These are phyloP conservation scores for Ophioderma brevispina DNA, from an alignment of 35 echinoderm and acorn worm species.

Conservation along the genomic window DNA sequence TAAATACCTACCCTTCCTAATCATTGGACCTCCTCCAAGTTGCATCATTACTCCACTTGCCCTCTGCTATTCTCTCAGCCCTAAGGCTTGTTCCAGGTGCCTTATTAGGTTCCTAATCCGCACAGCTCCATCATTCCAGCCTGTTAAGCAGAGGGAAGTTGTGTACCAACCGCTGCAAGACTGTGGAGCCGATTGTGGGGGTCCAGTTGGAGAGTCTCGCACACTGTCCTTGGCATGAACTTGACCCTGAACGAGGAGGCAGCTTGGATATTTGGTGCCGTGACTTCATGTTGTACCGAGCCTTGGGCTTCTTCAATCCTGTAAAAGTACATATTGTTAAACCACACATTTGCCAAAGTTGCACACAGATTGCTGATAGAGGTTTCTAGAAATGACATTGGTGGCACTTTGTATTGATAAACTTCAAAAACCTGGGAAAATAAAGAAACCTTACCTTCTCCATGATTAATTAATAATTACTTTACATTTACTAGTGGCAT, in stretches of 20 bases:
- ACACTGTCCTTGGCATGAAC: slow-evolving; percentile 18
- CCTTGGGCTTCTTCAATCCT: slow-evolving; percentile 83
- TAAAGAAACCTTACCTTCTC: no score
- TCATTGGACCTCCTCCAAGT: background rate
- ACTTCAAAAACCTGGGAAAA: no score
- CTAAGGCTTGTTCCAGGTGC: slow-evolving; percentile 55
- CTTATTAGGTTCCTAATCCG: slow-evolving; percentile 29
- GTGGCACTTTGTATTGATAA: no score
- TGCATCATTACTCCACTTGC: slow-evolving; percentile 18
- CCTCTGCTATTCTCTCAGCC: slow-evolving; percentile 7
- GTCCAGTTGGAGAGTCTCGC: slow-evolving; percentile 22
- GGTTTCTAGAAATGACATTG: no score
- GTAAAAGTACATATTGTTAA: no score
- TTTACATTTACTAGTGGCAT: no score
- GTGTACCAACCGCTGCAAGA: background rate
- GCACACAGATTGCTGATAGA: no score
- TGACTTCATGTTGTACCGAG: slow-evolving; percentile 63
- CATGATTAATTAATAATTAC: no score
- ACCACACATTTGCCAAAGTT: no score
- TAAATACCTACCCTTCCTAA: slow-evolving; percentile 38
- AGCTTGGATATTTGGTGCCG: slow-evolving; percentile 47
- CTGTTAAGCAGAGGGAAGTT: background rate
- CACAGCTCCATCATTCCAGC: slow-evolving; percentile 1
- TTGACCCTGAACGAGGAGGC: slow-evolving; percentile 51
- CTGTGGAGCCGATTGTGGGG: no score